Percentiles rank a stretch among this genome's conserved stretches.
Conservation (phyloP, 2,888 invertebrate species). For the Biston stratarius region DNA sequence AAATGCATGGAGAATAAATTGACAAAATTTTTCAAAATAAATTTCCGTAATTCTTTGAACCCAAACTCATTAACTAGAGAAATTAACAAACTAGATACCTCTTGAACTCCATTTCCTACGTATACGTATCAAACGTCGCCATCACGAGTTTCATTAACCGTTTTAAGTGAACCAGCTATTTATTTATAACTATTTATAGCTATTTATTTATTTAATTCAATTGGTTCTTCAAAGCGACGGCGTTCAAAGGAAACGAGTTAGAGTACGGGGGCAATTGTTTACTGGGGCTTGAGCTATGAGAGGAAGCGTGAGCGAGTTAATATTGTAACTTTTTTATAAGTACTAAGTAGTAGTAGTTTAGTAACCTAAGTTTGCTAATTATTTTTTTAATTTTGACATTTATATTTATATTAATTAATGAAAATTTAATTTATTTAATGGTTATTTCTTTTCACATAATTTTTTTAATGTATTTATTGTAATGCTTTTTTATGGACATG, state of each 20-base stretch:
- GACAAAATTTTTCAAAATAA: neutral
- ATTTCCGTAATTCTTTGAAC: neutral
- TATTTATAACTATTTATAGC: slow-evolving; percentile 37
- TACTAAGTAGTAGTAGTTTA: too few species aligned
- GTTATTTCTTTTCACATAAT: too few species aligned
- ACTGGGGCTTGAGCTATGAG: slow-evolving; percentile 39
- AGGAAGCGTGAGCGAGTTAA: slow-evolving; percentile 17
- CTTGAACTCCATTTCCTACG: slow-evolving; percentile 12
- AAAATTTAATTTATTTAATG: too few species aligned
- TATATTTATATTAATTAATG: too few species aligned
- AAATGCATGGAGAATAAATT: neutral
- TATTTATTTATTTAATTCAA: slow-evolving; percentile 68
- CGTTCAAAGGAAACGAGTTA: slow-evolving; percentile 62
- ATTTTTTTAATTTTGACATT: too few species aligned
- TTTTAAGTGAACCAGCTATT: slow-evolving; percentile 47
- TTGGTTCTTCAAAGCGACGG: slow-evolving; percentile 60
- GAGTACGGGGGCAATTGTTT: slow-evolving; percentile 52
- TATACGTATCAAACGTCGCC: slow-evolving; percentile 19
- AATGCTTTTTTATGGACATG: too few species aligned
- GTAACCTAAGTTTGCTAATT: too few species aligned
- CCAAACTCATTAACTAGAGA: neutral
- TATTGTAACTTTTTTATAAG: neutral
- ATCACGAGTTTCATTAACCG: slow-evolving; percentile 51
- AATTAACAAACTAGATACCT: slow-evolving; percentile 6
- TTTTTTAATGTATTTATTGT: too few species aligned